Evolutionary conservation across 2,888 invertebrate species (phyloP).

Genomic region (Parapristionchus giblindavisi): DNA sequence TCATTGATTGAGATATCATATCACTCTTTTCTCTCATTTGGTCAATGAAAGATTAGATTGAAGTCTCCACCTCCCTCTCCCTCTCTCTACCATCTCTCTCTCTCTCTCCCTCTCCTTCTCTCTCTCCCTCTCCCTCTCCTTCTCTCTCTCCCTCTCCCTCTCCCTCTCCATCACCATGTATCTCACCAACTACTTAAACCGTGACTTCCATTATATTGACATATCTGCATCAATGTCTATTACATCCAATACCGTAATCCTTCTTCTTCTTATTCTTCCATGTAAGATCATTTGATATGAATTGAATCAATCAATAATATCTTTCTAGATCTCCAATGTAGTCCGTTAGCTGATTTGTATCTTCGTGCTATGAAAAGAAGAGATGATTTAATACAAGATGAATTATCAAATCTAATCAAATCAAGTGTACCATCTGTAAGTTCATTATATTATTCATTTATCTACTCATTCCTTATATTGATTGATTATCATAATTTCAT

Average conservation of each 20-base stretch:
- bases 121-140: neutral
- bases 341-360: conserved; percentile 9
- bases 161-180: conserved; percentile 19
- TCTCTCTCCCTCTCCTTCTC: neutral
- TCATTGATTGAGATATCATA: neutral
- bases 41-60: too few relatives aligned
- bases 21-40: neutral
- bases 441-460: neutral
- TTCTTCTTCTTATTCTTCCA: conserved; percentile 1
- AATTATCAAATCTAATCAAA: neutral
- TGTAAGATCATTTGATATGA: neutral
- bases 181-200: too few relatives aligned
- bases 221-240: neutral
- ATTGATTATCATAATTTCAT: neutral
- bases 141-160: conserved; percentile 1
- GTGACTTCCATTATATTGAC: too few relatives aligned
- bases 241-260: conserved; percentile 1
- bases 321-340: neutral
- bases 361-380: neutral
- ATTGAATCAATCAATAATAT: neutral
- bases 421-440: conserved; percentile 21
- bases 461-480: neutral
- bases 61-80: too few relatives aligned
- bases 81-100: too few relatives aligned
- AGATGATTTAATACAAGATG: conserved; percentile 3